A percentile compares a stretch with the other conserved stretches of the same genome.
Conservation (phyloP, 2,888 invertebrate genomes). For the Laothoe populi region DNA sequence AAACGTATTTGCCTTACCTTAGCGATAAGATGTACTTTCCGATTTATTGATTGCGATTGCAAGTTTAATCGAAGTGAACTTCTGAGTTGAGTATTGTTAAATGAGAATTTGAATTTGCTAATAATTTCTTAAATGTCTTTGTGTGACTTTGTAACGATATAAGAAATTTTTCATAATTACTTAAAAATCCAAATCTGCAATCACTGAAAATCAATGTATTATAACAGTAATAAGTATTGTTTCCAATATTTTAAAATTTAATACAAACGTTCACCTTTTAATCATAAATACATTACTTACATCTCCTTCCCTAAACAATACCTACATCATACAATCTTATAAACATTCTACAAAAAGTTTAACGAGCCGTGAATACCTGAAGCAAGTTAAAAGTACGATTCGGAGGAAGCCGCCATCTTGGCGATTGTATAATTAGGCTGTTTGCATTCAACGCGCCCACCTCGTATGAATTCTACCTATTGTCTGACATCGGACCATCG, state of each 20-base stretch:
- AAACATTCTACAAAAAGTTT: slow-evolving; percentile 44
- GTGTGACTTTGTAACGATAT: too few species aligned
- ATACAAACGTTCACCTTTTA: too few species aligned
- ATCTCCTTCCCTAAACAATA: slow-evolving; percentile 20
- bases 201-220: too few species aligned
- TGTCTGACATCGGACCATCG: slow-evolving; percentile 83
- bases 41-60: slow-evolving; percentile 76
- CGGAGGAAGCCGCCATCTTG: slow-evolving; percentile 71
- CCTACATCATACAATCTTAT: slow-evolving; percentile 35
- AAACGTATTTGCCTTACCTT: slow-evolving; percentile 69
- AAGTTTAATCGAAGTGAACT: slow-evolving; percentile 43
- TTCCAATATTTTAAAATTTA: too few species aligned
- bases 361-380: slow-evolving; percentile 58
- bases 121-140: neutral
- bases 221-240: too few species aligned
- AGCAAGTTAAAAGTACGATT: slow-evolving; percentile 46
- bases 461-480: slow-evolving; percentile 83
- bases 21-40: slow-evolving; percentile 77
- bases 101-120: neutral
- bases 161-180: too few species aligned
- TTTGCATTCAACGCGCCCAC: slow-evolving; percentile 76
- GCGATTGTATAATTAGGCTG: slow-evolving; percentile 74
- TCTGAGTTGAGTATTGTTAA: neutral
- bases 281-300: slow-evolving; percentile 24
- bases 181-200: too few species aligned